These are phyloP conservation scores for Plestiodon gilberti DNA, from an alignment of 2,113 vertebrate genomes.

Conservation along the genomic window DNA sequence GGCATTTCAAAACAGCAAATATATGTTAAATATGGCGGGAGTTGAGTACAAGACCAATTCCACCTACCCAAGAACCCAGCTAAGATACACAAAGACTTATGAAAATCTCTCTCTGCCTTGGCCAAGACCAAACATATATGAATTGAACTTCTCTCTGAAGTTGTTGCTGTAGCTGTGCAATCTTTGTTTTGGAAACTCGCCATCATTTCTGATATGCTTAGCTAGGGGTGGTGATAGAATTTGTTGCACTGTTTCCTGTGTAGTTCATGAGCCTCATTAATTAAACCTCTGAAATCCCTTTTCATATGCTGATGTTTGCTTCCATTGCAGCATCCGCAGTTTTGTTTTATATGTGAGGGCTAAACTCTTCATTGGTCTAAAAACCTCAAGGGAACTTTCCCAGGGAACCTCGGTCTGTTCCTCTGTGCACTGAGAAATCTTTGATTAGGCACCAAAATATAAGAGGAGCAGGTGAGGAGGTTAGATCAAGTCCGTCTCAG, in stretches of 20 bases:
- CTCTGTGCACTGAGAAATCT: neutral
- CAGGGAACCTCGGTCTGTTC: neutral
- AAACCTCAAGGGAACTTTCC: neutral
- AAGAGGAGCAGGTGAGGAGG: neutral
- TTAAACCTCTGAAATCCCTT: neutral
- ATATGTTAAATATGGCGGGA: neutral
- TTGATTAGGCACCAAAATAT: neutral
- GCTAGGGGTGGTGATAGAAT: neutral
- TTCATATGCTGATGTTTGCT: neutral
- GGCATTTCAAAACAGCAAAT: neutral
- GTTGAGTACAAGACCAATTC: neutral
- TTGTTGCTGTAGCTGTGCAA: neutral
- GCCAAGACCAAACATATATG: neutral
- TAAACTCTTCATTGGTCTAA: neutral
- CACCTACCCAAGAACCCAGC: neutral
- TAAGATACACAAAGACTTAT: neutral
- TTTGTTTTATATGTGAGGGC: neutral
- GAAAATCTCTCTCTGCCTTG: neutral
- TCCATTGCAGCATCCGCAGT: neutral
- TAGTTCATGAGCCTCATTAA: neutral
- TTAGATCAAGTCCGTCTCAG: neutral
- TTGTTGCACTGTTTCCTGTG: neutral
- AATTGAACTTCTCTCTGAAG: neutral
- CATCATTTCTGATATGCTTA: neutral
- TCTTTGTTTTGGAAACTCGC: neutral